These are phyloP conservation scores for Plebejus anna DNA, from an alignment of 2,888 invertebrate genomes.

Conservation along the genomic window DNA sequence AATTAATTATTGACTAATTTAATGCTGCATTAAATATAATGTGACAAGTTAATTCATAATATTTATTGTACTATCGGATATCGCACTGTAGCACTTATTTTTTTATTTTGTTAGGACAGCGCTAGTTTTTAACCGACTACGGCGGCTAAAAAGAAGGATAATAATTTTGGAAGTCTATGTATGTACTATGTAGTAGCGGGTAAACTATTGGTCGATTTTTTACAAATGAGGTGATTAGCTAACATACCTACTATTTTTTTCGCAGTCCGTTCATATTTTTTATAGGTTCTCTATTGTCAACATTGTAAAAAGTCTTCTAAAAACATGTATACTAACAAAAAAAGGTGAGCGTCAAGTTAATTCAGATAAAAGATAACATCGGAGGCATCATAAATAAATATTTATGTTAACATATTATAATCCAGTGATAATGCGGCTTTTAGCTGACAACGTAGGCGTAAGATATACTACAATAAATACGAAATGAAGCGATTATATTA, in stretches of 20 bases:
- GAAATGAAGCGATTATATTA: slow-evolving; percentile 25
- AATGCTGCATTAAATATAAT: background rate
- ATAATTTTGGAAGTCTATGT: background rate
- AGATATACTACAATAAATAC: slow-evolving; percentile 22
- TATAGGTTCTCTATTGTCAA: background rate
- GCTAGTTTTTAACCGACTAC: background rate
- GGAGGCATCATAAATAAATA: slow-evolving; percentile 22
- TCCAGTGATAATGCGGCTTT: background rate
- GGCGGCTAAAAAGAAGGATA: background rate
- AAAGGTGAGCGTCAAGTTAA: background rate
- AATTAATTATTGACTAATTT: slow-evolving; percentile 31
- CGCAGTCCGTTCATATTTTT: background rate
- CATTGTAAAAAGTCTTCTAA: background rate
- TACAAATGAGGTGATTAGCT: too few relatives aligned
- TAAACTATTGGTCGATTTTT: too few relatives aligned
- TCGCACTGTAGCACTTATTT: background rate
- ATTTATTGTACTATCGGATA: background rate
- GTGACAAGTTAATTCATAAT: background rate
- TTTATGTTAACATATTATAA: slow-evolving; percentile 22
- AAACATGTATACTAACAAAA: background rate
- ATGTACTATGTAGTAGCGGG: too few relatives aligned
- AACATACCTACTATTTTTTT: too few relatives aligned
- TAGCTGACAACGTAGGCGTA: slow-evolving; percentile 23
- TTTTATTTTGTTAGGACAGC: background rate
- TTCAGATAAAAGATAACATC: slow-evolving; percentile 7